Evolutionary conservation across 2,888 invertebrate species (phyloP), one percentile per base, ranked within the genome.

Genomic region (Nemoura dubitans): DNA sequence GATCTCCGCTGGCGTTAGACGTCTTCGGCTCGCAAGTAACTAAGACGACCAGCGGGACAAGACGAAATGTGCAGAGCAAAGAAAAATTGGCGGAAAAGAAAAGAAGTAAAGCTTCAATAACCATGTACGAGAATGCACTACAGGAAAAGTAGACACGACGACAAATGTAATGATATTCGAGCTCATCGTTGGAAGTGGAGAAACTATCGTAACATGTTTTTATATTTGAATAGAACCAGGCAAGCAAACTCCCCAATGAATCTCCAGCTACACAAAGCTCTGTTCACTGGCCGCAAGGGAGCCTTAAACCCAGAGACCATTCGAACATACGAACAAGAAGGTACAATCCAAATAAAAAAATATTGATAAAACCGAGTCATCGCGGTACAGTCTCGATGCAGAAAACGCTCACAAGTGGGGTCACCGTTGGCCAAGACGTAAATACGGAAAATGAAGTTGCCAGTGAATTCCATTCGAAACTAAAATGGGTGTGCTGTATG

Each of bases 161-260:
- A 84, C 84, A 84, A 84, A 84, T 84, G 84, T 84, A 84, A 84
- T 84, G 76, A 84, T 84, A 84, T 84, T 84, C 76, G 84, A 59
- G 76, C 43, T 30, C 42, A 42, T 83, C 83, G 30, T 36, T n/a
- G 59, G 27, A 83, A 83, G 59, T 43, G 59, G 82, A 26, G 43
- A 43, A 84, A 84, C 76, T 84, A 84, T 81, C 30, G 28, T 29
- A 30, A n/a, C 29, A 30, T 81, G 28, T 28, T 30, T 81, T 81
- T 81, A 30, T 76, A 84, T 84, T 84, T 76, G 76, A 84, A 76
- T 84, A 28, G 59, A 84, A 84, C 84, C 28, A 28, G 84, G 59
- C 59, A 59, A 76, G 83, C 42, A 36, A 83, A 83, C 26, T 83
- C 83, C 83, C 83, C 42, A 42, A 83, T 83, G 83, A 83, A 83